Percentiles rank a stretch among this genome's conserved stretches.
phyloP scores from a whole-genome alignment of 2,113 vertebrate genomes.

The Barnardius zonarius region DNA sequence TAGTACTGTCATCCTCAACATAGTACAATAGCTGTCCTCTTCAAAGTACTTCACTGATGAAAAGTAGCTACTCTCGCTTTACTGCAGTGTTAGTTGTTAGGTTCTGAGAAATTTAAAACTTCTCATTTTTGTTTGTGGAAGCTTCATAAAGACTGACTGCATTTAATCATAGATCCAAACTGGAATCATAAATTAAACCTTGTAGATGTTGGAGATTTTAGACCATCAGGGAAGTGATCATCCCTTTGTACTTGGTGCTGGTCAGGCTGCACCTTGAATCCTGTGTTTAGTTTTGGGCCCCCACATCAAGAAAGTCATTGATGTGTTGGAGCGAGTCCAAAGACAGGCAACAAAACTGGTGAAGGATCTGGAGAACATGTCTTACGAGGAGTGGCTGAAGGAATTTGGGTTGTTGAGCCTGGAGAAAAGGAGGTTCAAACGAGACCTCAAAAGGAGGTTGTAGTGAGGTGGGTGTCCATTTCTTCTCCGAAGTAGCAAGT shows the following conservation, averaged over 20 bases:
- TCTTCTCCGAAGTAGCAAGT: neutral
- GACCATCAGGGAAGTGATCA: neutral
- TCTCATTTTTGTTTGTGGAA: neutral
- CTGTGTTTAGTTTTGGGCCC: neutral
- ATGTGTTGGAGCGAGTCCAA: neutral
- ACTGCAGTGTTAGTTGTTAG: neutral
- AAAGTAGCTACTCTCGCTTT: neutral
- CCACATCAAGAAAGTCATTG: neutral
- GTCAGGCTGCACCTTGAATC: accelerated
- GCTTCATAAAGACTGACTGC: neutral
- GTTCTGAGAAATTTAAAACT: neutral
- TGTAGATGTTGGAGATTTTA: neutral
- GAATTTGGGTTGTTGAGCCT: neutral
- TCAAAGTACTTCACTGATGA: neutral
- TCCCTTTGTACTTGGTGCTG: neutral
- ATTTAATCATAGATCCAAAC: neutral
- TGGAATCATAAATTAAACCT: neutral
- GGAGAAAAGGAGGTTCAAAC: neutral
- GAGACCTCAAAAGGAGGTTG: neutral
- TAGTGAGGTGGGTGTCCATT: neutral
- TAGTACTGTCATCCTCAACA: neutral
- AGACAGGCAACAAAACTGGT: neutral
- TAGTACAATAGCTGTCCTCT: neutral
- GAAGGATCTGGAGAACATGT: neutral
- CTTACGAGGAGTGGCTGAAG: neutral